Conservation (phyloP, 2,888 invertebrate species). For the Brachyptera risi region DNA sequence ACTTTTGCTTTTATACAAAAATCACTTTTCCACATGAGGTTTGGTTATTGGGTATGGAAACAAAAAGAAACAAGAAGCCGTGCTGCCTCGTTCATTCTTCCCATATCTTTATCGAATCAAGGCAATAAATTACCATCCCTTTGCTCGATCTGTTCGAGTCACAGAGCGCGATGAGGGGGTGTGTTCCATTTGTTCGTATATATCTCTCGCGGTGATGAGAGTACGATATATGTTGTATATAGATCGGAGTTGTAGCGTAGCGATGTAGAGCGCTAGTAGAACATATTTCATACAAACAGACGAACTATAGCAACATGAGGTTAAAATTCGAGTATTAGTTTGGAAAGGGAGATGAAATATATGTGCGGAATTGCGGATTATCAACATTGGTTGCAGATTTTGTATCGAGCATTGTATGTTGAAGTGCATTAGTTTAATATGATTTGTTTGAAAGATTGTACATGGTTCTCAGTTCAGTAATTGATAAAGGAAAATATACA, state of each 20-base stretch:
- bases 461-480: too few species aligned
- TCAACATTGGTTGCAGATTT: too few species aligned
- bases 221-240: too few species aligned
- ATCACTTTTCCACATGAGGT: constrained; percentile 7
- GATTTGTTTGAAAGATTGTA: too few species aligned
- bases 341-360: too few species aligned
- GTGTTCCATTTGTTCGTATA: neutral
- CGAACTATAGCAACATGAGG: neutral
- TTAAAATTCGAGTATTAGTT: neutral
- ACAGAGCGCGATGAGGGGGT: neutral
- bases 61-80: neutral
- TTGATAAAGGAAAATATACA: too few species aligned
- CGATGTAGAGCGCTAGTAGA: neutral
- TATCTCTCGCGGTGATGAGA: neutral
- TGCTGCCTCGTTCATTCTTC: constrained; percentile 1
- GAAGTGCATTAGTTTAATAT: too few species aligned
- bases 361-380: too few species aligned
- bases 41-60: neutral
- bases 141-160: neutral
- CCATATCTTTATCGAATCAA: constrained; percentile 20
- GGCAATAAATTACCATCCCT: constrained; percentile 15
- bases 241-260: too few species aligned
- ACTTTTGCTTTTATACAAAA: constrained; percentile 13
- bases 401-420: too few species aligned
- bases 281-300: neutral